phyloP scores from a whole-genome alignment of 2,888 invertebrate genomes.

The Sminthurinus aureus region DNA sequence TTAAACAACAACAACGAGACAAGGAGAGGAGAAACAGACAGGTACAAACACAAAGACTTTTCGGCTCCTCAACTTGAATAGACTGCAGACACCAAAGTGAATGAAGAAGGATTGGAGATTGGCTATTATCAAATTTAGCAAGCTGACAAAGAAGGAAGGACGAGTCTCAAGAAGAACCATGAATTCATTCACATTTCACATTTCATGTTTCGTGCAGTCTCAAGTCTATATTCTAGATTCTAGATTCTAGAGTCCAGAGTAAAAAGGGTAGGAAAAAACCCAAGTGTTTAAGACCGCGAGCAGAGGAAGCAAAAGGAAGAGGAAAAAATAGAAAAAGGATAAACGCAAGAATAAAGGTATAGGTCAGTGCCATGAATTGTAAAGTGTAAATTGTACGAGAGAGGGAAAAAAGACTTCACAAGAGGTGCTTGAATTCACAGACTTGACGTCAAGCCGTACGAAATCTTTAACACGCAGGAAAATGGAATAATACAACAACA shows the following conservation, averaged over 20 bases:
- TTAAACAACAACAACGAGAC: background rate
- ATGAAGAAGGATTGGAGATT: no score
- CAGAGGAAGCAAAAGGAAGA: background rate
- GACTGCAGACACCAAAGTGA: background rate
- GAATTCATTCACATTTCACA: background rate
- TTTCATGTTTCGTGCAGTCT: background rate
- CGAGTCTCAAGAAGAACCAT: no score
- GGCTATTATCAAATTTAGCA: no score
- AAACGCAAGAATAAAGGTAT: conserved; percentile 8
- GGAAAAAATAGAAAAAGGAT: background rate
- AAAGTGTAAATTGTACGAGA: background rate
- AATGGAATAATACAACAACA: no score
- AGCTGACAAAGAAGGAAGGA: no score
- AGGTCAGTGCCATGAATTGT: conserved; percentile 23
- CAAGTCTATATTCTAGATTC: no score
- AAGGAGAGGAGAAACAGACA: no score
- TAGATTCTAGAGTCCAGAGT: no score
- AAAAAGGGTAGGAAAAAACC: background rate
- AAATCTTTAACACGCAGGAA: background rate
- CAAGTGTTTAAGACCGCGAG: background rate
- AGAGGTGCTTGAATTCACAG: background rate
- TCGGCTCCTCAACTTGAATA: background rate
- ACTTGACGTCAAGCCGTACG: background rate
- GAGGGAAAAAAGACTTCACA: background rate
- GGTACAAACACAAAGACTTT: background rate